Conservation (phyloP, 1,140 invertebrate genomes). For the Aphidius ervi region DNA sequence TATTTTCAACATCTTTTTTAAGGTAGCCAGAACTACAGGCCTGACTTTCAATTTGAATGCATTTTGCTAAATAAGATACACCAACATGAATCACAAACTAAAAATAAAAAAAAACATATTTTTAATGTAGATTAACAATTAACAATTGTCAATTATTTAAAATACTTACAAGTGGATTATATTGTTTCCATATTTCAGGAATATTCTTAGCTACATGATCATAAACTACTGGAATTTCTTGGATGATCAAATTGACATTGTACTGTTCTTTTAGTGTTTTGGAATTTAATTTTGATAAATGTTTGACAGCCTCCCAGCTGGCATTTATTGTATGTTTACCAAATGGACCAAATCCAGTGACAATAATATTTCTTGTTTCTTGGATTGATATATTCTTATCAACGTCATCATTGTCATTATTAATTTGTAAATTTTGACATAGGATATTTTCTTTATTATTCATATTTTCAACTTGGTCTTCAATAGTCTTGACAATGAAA, state of each 20-base stretch:
- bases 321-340: constrained; percentile 64
- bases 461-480: too few relatives aligned
- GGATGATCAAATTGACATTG: constrained; percentile 56
- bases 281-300: constrained; percentile 48
- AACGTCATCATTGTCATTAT: neutral
- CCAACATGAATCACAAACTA: constrained; percentile 66
- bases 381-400: constrained; percentile 1
- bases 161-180: constrained; percentile 60
- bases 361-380: constrained; percentile 39
- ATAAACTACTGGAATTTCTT: constrained; percentile 67
- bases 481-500: too few relatives aligned
- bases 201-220: constrained; percentile 58
- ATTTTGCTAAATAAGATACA: constrained; percentile 54
- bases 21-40: constrained; percentile 59
- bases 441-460: too few relatives aligned
- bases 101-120: constrained; percentile 16
- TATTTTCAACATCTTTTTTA: constrained; percentile 50
- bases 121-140: neutral
- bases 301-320: constrained; percentile 72
- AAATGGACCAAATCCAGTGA: constrained; percentile 77
- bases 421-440: too few relatives aligned
- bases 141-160: constrained; percentile 1
- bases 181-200: constrained; percentile 61
- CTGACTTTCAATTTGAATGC: constrained; percentile 57
- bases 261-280: constrained; percentile 40